Evolutionary conservation across 2,113 vertebrate genomes (phyloP).

Genomic region (Scopus umbretta): DNA sequence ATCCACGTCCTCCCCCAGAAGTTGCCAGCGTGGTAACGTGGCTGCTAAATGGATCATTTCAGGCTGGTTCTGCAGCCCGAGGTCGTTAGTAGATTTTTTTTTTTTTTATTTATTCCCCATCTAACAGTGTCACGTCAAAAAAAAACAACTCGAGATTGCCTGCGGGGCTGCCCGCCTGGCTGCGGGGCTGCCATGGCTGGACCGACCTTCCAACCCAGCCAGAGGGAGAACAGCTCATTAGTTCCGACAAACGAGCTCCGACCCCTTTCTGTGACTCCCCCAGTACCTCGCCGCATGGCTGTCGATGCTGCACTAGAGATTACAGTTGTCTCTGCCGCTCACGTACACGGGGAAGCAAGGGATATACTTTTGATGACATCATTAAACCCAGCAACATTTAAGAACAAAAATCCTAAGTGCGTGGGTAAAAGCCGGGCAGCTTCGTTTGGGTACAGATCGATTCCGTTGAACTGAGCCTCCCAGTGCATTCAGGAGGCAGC

Average conservation of each 20-base stretch:
- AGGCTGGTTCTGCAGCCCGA: neutral
- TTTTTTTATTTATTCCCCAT: neutral
- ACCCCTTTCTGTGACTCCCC: neutral
- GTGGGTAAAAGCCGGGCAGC: neutral
- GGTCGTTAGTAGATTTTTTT: neutral
- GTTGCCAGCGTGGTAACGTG: neutral
- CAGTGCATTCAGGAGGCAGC: neutral
- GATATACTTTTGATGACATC: neutral
- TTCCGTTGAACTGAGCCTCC: neutral
- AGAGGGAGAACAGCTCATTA: neutral
- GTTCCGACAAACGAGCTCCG: neutral
- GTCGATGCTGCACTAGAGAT: neutral
- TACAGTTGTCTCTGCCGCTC: neutral
- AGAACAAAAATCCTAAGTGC: neutral
- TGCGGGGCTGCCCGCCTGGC: neutral
- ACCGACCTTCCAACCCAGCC: neutral
- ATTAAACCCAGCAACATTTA: conserved; percentile 6
- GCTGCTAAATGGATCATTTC: neutral
- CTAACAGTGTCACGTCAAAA: neutral
- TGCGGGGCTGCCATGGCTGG: neutral
- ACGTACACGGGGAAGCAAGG: neutral
- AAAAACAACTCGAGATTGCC: neutral
- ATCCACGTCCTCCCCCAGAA: neutral
- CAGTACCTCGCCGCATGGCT: fast-evolving
- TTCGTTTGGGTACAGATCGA: neutral